Percentiles rank a stretch among this genome's conserved stretches.
These are phyloP conservation scores for Centropus bengalensis DNA, from an alignment of 2,113 vertebrate species.

Conservation along the genomic window DNA sequence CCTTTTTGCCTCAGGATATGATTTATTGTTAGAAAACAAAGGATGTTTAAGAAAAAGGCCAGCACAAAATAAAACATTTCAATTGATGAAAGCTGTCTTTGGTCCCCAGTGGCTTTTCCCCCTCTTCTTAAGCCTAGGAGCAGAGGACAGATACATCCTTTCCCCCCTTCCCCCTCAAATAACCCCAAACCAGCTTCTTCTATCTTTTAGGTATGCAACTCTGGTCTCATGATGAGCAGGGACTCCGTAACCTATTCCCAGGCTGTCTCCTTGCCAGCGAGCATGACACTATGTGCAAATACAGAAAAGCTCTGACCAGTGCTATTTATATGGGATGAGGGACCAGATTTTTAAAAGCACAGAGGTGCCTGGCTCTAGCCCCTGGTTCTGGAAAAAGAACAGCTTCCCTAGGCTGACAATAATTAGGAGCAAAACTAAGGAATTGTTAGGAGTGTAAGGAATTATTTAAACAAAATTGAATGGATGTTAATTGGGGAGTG, in stretches of 20 bases:
- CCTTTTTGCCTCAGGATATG: slow-evolving; percentile 58
- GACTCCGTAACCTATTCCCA: background rate
- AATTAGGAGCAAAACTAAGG: slow-evolving; percentile 8
- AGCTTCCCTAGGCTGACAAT: background rate
- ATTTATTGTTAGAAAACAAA: slow-evolving; percentile 75
- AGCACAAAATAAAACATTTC: slow-evolving; percentile 66
- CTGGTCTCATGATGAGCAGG: background rate
- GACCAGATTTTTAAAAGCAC: background rate
- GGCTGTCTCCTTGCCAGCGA: background rate
- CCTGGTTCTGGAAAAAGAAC: background rate
- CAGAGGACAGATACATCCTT: background rate
- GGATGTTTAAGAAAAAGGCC: slow-evolving; percentile 49
- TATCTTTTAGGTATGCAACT: slow-evolving; percentile 15
- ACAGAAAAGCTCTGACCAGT: slow-evolving; percentile 3
- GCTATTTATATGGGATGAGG: background rate
- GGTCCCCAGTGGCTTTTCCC: slow-evolving; percentile 31
- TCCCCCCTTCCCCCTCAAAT: background rate
- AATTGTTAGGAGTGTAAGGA: background rate
- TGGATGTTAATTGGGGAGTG: rapidly evolving
- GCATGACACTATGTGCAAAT: background rate
- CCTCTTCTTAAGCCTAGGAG: slow-evolving; percentile 47
- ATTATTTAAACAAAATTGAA: slow-evolving; percentile 5
- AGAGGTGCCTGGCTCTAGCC: background rate
- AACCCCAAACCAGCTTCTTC: slow-evolving; percentile 15
- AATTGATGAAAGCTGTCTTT: slow-evolving; percentile 65